phyloP scores from a whole-genome alignment of 2,113 vertebrate genomes.

The Cichladusa arquata region DNA sequence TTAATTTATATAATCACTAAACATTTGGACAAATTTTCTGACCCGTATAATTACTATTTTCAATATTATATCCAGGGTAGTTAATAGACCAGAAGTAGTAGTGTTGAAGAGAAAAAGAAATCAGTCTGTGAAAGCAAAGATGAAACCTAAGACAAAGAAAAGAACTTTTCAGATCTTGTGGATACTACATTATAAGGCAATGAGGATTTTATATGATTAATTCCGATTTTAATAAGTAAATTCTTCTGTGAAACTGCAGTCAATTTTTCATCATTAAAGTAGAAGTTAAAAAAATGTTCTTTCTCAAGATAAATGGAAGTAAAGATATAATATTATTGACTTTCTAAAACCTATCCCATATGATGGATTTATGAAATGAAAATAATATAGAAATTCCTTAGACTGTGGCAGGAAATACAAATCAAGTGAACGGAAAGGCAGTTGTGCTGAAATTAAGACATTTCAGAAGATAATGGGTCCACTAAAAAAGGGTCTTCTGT shows the following conservation, averaged over 20 bases:
- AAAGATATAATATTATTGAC: not conserved
- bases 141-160: not conserved
- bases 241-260: not conserved
- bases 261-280: not conserved
- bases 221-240: not conserved
- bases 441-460: not conserved
- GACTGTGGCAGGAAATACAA: conserved; percentile 7
- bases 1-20: not conserved
- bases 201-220: not conserved
- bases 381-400: conserved; percentile 4
- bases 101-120: not conserved
- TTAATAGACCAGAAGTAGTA: not conserved
- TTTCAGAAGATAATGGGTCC: not conserved
- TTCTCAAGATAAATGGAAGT: not conserved
- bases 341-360: not conserved
- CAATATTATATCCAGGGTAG: not conserved
- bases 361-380: conserved; percentile 3
- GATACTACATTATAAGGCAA: not conserved
- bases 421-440: not conserved
- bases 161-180: not conserved
- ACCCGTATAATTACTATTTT: not conserved
- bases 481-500: not conserved
- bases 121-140: not conserved
- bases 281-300: not conserved
- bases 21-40: not conserved